Percentiles rank a stretch among this genome's conserved stretches.
Conservation (phyloP, 1,140 invertebrate genomes). For the Anastrepha ludens region DNA sequence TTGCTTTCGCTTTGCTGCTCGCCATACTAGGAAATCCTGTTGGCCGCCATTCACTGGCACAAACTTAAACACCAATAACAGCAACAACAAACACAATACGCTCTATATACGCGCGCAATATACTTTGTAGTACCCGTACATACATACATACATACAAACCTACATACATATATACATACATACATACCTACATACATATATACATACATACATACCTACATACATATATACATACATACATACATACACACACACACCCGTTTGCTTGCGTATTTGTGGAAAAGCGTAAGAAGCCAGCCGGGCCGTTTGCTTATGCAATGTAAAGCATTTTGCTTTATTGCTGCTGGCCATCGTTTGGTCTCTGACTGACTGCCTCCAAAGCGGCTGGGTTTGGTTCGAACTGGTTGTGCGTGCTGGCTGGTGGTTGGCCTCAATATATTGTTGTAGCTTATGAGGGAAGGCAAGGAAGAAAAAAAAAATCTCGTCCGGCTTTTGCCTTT, state of each 20-base stretch:
- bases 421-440: slow-evolving; percentile 26
- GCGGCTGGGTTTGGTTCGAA: neutral
- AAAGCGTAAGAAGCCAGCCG: neutral
- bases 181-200: neutral
- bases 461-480: slow-evolving; percentile 28
- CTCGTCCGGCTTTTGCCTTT: slow-evolving; percentile 40
- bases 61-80: neutral
- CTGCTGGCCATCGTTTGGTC: neutral
- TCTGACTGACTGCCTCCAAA: neutral
- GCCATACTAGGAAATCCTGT: slow-evolving; percentile 23
- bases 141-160: too few relatives aligned
- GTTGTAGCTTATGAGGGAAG: neutral
- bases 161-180: too few relatives aligned
- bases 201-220: too few relatives aligned
- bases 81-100: neutral
- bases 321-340: neutral
- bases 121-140: too few relatives aligned
- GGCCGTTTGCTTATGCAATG: slow-evolving; percentile 5
- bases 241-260: neutral
- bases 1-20: neutral
- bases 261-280: neutral
- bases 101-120: neutral
- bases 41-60: slow-evolving; percentile 29
- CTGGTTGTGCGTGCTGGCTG: neutral
- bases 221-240: too few relatives aligned